Evolutionary conservation across 2,888 invertebrate genomes (phyloP), one percentile per base, ranked within the genome.

Genomic region (Acanthosoma haemorrhoidale): DNA sequence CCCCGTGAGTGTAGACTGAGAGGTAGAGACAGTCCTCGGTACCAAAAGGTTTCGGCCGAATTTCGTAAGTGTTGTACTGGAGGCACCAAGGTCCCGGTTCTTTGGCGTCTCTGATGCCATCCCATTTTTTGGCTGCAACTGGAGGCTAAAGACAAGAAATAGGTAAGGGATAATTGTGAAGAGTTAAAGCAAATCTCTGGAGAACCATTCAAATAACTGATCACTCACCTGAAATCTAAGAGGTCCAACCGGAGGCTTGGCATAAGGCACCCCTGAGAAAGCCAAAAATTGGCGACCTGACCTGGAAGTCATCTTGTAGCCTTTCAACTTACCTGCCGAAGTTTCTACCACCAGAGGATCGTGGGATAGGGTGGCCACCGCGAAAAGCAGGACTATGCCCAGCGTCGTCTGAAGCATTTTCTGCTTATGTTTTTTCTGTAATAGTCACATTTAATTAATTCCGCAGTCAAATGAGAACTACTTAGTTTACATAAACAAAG

Each of bases 11-110:
- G 61, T 71, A 74, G 2, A 74, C 64, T 15, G 73, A 72, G 8
- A 74, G 51, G n/a, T 70, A 69, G 3, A 74, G 59, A 58, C 74
- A 74, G 63, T 74, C 73, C 58, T 74, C 74, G 32, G 69, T 67
- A 4, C 74, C 74, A 16, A 67, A 51, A 8, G 58, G 13, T 6
- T 25, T 38, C 25, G 36, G 34, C 25, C 21, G 15, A 11, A 34
- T 38, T 4, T 63, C 38, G 25, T 25, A 63, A 3, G 39, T 21
- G n/a, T 16, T 16, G 18, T 63, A 63, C 11, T 63, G 63, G 4
- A 39, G 15, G 15, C 63, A 63, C 34, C 18, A 63, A 3, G 63
- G 63, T 2, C 63, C 63, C 18, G 68, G 43, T 15, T 36, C 25
- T 3, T 59, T 60, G 5, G 71, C 71, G 3, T 41, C 4, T 16